These are phyloP conservation scores for Alaudala cheleensis DNA, from an alignment of 2,113 vertebrate species.

Conservation along the genomic window DNA sequence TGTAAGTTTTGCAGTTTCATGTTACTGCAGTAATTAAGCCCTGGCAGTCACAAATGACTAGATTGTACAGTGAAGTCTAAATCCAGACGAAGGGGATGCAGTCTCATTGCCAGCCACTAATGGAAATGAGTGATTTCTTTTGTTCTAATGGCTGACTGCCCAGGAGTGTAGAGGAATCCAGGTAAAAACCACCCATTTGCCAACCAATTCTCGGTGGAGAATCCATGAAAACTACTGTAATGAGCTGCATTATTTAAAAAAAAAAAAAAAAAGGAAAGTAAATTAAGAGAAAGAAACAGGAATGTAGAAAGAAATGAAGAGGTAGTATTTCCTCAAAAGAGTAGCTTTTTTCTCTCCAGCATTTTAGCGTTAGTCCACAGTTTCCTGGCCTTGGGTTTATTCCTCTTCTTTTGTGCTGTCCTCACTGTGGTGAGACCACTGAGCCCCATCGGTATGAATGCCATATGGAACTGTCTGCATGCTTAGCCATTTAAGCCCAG, in stretches of 20 bases:
- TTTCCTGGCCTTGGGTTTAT: neutral
- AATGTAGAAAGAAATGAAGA: neutral
- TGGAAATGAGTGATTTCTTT: slow-evolving; percentile 66
- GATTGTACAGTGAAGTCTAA: slow-evolving; percentile 24
- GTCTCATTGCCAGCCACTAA: slow-evolving; percentile 55
- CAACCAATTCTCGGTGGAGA: neutral
- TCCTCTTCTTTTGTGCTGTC: neutral
- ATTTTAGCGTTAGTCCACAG: neutral
- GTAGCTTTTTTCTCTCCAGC: neutral
- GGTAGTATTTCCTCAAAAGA: neutral
- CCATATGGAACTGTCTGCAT: neutral
- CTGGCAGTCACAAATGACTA: slow-evolving; percentile 49
- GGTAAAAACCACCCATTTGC: slow-evolving; percentile 45
- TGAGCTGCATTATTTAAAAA: neutral
- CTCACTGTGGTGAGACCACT: neutral
- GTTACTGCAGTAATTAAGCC: slow-evolving; percentile 58
- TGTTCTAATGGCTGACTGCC: slow-evolving; percentile 57
- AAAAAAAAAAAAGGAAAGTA: neutral
- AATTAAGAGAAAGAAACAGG: neutral
- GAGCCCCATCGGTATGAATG: accelerated
- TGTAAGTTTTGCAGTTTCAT: slow-evolving; percentile 34
- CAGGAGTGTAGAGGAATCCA: slow-evolving; percentile 15
- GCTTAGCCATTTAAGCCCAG: neutral
- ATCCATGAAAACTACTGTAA: neutral
- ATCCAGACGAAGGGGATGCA: slow-evolving; percentile 23